A percentile compares a stretch with the other conserved stretches of the same genome.
Evolutionary conservation across 2,113 vertebrate species (phyloP).

Genomic region (Alosa alosa): DNA sequence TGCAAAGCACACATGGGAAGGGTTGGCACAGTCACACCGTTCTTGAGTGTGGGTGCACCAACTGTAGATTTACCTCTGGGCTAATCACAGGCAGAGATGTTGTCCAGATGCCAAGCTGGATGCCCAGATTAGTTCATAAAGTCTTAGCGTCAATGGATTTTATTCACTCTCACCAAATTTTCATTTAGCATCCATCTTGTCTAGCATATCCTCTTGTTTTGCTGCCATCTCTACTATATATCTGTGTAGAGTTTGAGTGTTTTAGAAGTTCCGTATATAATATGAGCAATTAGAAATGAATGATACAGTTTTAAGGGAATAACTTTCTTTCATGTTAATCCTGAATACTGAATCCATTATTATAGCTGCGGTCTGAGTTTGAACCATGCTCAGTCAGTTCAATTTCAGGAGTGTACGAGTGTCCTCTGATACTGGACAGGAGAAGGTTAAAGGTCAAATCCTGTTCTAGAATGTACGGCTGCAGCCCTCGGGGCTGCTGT

Average conservation of each 20-base stretch:
- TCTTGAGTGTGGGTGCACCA: background rate
- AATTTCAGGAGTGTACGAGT: background rate
- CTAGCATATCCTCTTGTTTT: background rate
- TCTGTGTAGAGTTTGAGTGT: background rate
- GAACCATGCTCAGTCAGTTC: background rate
- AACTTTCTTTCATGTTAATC: no score
- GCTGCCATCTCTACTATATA: background rate
- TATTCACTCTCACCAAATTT: background rate
- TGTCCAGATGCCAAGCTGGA: background rate
- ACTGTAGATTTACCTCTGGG: background rate
- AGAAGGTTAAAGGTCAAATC: background rate
- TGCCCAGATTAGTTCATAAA: background rate
- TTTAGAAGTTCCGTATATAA: background rate
- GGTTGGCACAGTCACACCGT: background rate
- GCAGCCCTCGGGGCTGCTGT: conserved; percentile 81
- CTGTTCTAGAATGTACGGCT: conserved; percentile 62
- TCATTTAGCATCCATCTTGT: background rate
- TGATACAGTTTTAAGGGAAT: no score
- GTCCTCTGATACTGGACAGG: background rate
- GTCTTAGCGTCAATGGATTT: background rate
- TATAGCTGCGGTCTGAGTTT: background rate
- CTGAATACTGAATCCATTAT: no score
- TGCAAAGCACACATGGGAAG: background rate
- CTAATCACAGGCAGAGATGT: background rate
- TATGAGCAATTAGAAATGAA: no score